A percentile compares a stretch with the other conserved stretches of the same genome.
phyloP scores from a whole-genome alignment of 2,888 invertebrate genomes.

The Elaeidobius kamerunicus region DNA sequence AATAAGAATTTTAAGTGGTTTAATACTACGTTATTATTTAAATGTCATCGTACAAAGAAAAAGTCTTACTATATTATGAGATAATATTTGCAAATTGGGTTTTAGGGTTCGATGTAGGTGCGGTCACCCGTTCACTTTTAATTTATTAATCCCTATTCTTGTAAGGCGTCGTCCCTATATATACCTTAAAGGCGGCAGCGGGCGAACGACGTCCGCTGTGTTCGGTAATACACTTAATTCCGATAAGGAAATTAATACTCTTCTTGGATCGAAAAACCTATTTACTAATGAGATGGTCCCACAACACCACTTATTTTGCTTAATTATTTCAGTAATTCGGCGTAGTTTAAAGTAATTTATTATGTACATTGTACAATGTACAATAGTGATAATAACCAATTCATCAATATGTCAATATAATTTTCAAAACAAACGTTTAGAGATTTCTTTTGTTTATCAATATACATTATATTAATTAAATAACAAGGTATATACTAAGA shows the following conservation, averaged over 20 bases:
- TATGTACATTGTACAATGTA: no score
- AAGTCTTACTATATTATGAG: no score
- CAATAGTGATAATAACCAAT: no score
- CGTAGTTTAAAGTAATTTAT: no score
- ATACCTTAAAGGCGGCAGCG: conserved; percentile 46
- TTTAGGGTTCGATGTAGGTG: conserved; percentile 11
- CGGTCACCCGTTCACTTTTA: conserved; percentile 29
- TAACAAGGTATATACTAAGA: no score
- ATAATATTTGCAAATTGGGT: conserved; percentile 7
- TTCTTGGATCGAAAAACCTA: conserved; percentile 42
- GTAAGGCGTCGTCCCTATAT: conserved; percentile 46
- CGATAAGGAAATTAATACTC: conserved; percentile 49
- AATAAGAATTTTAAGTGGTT: no score
- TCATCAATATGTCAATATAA: no score
- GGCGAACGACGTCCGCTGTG: conserved; percentile 20
- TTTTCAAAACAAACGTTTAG: no score
- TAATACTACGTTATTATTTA: no score
- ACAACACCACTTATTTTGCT: conserved; percentile 12
- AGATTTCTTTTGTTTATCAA: no score
- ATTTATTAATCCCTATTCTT: conserved; percentile 30
- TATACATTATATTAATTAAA: no score
- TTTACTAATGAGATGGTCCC: conserved; percentile 45
- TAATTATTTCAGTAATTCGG: conserved; percentile 10
- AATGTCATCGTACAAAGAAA: no score
- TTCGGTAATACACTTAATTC: conserved; percentile 45